Evolutionary conservation across 2,888 invertebrate genomes (phyloP), one percentile per base, ranked within the genome.

Genomic region (Anthoptus insignis): DNA sequence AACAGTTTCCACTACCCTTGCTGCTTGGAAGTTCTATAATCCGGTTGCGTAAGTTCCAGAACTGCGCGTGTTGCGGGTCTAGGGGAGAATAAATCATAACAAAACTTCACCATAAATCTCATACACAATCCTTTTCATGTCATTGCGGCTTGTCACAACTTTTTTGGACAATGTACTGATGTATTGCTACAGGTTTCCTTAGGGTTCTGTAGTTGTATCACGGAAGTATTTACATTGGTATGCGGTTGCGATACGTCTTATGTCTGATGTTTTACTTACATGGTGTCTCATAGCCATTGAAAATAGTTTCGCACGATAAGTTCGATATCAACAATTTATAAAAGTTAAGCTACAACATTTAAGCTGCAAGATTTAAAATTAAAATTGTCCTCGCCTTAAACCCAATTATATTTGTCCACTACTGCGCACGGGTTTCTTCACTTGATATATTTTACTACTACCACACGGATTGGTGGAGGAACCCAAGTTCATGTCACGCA

Each of bases 51-150:
- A 24, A 57, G 29, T 24, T 57, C 42, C 19, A 37, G 37, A 37
- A 56, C 39, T 42, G 42, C 19, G 16, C 19, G 42, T 19, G 42
- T 14, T 54, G 24, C 34, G 19, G 34, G 34, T 34, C 66, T 49
- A 21, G 45, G 59, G 54, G 49, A 50, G 65, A 52, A 65, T 73
- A 69, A 71, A 73, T 71, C 69, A 64, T 63, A 58, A 71, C 64
- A 66, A 73, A 73, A 72, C 70, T 65, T 37, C 34, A 42, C 68
- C 49, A 71, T 73, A 73, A 74, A 74, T 74, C 69, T 69, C 29
- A 39, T 34, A 50, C 60, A 53, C 68, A 68, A 68, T 66, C 67
- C 73, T 68, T 70, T 73, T 66, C 68, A 64, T 64, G 66, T 73
- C 72, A 57, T 65, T 65, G 47, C 32, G 24, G 57, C 59, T 11